phyloP scores from a whole-genome alignment of 2,888 invertebrate genomes.

The Tupiocoris notatus region DNA sequence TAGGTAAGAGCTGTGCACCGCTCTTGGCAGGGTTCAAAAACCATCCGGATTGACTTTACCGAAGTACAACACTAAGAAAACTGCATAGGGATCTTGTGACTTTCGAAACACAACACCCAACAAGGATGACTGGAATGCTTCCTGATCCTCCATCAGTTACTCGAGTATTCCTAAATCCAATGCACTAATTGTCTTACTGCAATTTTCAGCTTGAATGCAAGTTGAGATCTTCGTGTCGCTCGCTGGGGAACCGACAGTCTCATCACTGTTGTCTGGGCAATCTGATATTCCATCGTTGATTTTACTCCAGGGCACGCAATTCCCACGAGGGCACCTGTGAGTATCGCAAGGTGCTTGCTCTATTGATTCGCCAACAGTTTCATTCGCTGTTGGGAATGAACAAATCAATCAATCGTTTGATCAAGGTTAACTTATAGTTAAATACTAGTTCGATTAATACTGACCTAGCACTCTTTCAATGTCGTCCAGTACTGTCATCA shows the following conservation, averaged over 20 bases:
- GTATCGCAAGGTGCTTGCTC: slow-evolving; percentile 58
- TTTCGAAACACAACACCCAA: no score
- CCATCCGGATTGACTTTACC: no score
- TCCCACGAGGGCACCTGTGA: slow-evolving; percentile 67
- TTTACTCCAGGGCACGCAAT: slow-evolving; percentile 61
- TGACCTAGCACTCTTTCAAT: background rate
- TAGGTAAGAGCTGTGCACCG: no score
- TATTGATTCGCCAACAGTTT: background rate
- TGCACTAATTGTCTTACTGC: slow-evolving; percentile 42
- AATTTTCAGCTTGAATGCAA: slow-evolving; percentile 48
- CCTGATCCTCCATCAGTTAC: no score
- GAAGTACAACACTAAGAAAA: no score
- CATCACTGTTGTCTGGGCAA: slow-evolving; percentile 70
- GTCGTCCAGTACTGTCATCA: background rate
- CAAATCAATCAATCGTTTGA: background rate
- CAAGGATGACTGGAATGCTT: no score
- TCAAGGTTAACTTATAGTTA: background rate
- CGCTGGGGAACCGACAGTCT: slow-evolving; percentile 52
- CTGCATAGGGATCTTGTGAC: no score
- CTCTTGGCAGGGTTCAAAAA: no score
- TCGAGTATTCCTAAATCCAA: no score
- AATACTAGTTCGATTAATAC: background rate
- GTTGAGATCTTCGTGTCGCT: slow-evolving; percentile 52
- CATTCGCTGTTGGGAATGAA: slow-evolving; percentile 8
- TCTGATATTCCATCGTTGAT: slow-evolving; percentile 68